Conservation (phyloP, 2,888 invertebrate species). For the Scrobipalpa atriplicella region DNA sequence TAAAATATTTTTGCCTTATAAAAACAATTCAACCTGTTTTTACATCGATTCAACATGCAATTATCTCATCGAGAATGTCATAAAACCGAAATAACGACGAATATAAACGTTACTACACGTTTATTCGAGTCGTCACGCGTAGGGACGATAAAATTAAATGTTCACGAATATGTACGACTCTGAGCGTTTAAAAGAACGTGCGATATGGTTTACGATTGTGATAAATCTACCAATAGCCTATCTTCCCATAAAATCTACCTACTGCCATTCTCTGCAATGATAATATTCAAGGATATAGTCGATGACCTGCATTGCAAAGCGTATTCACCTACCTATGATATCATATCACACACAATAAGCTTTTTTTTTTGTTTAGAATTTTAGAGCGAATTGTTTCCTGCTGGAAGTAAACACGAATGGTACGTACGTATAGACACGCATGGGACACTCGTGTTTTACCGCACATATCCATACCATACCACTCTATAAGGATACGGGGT, state of each 20-base stretch:
- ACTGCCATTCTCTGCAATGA: neutral
- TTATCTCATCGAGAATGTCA: slow-evolving; percentile 46
- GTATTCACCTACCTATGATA: no score
- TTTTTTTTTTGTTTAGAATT: no score
- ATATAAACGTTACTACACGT: slow-evolving; percentile 27
- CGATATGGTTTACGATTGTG: neutral
- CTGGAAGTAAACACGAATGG: no score
- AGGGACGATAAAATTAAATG: slow-evolving; percentile 43
- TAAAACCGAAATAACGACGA: slow-evolving; percentile 40
- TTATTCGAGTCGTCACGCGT: slow-evolving; percentile 54
- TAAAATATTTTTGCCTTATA: slow-evolving; percentile 11
- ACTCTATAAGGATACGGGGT: no score
- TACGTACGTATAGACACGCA: no score
- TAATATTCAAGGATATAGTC: neutral
- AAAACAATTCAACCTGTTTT: slow-evolving; percentile 14
- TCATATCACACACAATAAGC: no score
- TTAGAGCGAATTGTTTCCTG: no score
- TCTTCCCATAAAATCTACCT: neutral
- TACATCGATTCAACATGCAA: slow-evolving; percentile 43
- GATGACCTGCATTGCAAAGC: no score
- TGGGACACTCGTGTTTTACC: no score
- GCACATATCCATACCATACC: no score
- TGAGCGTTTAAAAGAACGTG: neutral
- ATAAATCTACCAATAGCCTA: neutral
- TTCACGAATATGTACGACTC: slow-evolving; percentile 41